phyloP scores from a whole-genome alignment of 2,113 vertebrate genomes.

The Verasper variegatus region DNA sequence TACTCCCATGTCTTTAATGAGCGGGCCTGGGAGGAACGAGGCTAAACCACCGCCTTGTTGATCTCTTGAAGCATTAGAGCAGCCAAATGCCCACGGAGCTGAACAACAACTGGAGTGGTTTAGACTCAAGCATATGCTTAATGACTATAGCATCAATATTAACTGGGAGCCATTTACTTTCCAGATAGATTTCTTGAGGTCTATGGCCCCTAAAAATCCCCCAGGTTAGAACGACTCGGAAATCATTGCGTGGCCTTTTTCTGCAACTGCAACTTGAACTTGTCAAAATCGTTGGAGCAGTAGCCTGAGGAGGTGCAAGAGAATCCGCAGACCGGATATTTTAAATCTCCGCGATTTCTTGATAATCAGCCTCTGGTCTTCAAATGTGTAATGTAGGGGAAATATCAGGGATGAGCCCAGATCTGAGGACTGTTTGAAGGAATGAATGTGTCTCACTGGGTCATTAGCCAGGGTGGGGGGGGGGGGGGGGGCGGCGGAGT shows the following conservation, averaged over 20 bases:
- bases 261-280: too few species aligned
- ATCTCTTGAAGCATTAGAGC: slow-evolving; percentile 5
- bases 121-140: neutral
- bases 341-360: slow-evolving; percentile 2
- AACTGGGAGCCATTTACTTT: neutral
- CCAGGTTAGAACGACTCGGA: too few species aligned
- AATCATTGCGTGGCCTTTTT: too few species aligned
- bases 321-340: neutral
- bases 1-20: slow-evolving; percentile 27
- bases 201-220: neutral
- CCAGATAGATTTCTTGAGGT: neutral
- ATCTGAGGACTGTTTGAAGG: slow-evolving; percentile 68
- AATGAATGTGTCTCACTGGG: slow-evolving; percentile 76
- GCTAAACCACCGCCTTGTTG: slow-evolving; percentile 17
- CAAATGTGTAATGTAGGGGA: slow-evolving; percentile 35
- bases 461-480: slow-evolving; percentile 64
- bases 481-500: slow-evolving; percentile 32
- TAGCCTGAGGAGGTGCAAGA: neutral
- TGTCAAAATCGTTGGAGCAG: too few species aligned
- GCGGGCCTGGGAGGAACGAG: slow-evolving; percentile 22
- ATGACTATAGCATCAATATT: neutral
- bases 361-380: slow-evolving; percentile 15
- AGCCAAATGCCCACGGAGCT: neutral
- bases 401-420: slow-evolving; percentile 48
- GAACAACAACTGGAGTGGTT: too few species aligned